phyloP scores from a whole-genome alignment of 2,888 invertebrate genomes.

The Drosophila rubida region DNA sequence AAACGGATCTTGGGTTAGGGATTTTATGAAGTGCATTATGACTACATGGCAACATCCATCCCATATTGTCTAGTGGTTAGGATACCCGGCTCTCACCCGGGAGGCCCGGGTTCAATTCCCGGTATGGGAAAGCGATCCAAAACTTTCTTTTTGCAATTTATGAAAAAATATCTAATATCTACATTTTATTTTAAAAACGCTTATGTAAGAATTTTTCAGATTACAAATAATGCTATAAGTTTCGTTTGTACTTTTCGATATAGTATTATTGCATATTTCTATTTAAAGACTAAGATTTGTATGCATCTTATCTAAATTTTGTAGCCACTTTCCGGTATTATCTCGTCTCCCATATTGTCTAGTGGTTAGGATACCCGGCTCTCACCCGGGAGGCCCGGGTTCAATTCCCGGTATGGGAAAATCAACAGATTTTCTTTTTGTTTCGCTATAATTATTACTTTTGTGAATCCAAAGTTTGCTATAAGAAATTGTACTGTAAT shows the following conservation, averaged over 20 bases:
- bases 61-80: slow-evolving; percentile 79
- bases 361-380: slow-evolving; percentile 74
- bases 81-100: slow-evolving; percentile 77
- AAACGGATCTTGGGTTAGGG: slow-evolving; percentile 1
- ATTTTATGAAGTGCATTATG: slow-evolving; percentile 3
- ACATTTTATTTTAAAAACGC: background rate
- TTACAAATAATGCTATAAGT: no score
- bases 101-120: slow-evolving; percentile 77
- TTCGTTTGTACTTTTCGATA: background rate
- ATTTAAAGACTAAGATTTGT: background rate
- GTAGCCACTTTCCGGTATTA: background rate
- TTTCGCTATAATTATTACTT: no score
- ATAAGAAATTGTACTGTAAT: no score
- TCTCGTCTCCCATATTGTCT: slow-evolving; percentile 66
- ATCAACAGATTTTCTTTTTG: background rate
- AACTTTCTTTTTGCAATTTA: slow-evolving; percentile 2
- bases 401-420: slow-evolving; percentile 73
- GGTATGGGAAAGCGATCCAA: slow-evolving; percentile 58
- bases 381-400: slow-evolving; percentile 73
- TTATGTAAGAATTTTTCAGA: background rate
- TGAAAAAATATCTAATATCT: no score
- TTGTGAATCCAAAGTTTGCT: no score
- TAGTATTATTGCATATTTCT: background rate
- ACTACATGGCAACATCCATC: slow-evolving; percentile 26
- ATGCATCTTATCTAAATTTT: background rate